These are phyloP conservation scores for Sesia bembeciformis DNA, from an alignment of 2,888 invertebrate genomes.

Conservation along the genomic window DNA sequence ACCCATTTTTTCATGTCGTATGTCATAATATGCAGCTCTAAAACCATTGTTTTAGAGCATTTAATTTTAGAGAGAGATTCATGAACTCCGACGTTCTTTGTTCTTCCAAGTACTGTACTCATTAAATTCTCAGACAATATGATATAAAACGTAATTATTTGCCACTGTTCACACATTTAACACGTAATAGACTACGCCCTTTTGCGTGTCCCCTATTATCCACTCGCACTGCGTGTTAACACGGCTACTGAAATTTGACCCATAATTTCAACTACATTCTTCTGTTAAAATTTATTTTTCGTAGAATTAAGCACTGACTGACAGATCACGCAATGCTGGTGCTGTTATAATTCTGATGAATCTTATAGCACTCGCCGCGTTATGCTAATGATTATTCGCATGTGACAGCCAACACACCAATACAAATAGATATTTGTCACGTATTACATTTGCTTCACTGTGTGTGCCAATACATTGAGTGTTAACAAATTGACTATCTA, in stretches of 20 bases:
- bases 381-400: conserved; percentile 23
- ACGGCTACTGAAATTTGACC: conserved; percentile 21
- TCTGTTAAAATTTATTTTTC: conserved; percentile 1
- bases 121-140: conserved; percentile 17
- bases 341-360: conserved; percentile 21
- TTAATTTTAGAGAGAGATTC: not conserved
- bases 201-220: conserved; percentile 30
- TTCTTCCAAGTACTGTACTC: conserved; percentile 17
- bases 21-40: too few species aligned
- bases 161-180: conserved; percentile 26
- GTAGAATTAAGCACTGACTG: conserved; percentile 1
- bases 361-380: conserved; percentile 19
- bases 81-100: conserved; percentile 6
- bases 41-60: conserved; percentile 16
- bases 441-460: conserved; percentile 1
- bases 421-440: conserved; percentile 11
- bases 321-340: conserved; percentile 14
- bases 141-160: conserved; percentile 24
- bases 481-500: too few species aligned
- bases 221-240: conserved; percentile 27
- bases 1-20: too few species aligned
- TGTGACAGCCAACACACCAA: conserved; percentile 12
- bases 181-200: conserved; percentile 27
- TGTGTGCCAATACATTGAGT: not conserved
- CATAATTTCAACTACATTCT: conserved; percentile 10